Conservation (phyloP, 2,113 vertebrate genomes). For the Vimba vimba region DNA sequence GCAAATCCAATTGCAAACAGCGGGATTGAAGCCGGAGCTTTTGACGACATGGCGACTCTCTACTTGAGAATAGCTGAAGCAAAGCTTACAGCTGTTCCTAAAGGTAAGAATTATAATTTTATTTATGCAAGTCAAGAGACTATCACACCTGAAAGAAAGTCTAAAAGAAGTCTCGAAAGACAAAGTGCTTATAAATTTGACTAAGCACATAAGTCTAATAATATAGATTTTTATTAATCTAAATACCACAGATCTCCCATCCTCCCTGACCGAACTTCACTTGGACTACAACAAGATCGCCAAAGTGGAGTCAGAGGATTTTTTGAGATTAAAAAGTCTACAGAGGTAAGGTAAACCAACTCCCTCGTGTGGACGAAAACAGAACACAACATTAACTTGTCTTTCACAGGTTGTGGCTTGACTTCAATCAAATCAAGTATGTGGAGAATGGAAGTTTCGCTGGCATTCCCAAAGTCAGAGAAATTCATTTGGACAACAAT, state of each 20-base stretch:
- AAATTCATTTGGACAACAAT: constrained; percentile 93
- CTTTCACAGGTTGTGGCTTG: constrained; percentile 83
- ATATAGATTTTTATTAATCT: constrained; percentile 4
- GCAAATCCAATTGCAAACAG: constrained; percentile 91
- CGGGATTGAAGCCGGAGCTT: constrained; percentile 91
- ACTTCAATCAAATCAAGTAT: constrained; percentile 91
- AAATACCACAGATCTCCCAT: constrained; percentile 78
- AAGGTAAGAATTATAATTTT: constrained; percentile 77
- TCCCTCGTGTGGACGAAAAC: not conserved
- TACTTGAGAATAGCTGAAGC: constrained; percentile 93
- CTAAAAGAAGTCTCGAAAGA: not conserved
- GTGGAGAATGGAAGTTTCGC: constrained; percentile 92
- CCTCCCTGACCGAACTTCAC: constrained; percentile 88
- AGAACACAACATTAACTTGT: not conserved
- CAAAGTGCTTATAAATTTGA: not conserved
- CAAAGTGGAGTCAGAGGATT: constrained; percentile 90
- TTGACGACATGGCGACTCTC: constrained; percentile 88
- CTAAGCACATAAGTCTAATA: not conserved
- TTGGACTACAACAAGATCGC: constrained; percentile 94
- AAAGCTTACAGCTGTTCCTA: constrained; percentile 90
- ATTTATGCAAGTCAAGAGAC: not conserved
- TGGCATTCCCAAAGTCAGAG: constrained; percentile 85
- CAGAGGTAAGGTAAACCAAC: constrained; percentile 79
- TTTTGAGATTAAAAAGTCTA: constrained; percentile 89
- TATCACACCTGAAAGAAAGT: not conserved